Base-by-base conservation (phyloP, 2,888 invertebrate genomes). In the Drosophila melanosoma region DNA sequence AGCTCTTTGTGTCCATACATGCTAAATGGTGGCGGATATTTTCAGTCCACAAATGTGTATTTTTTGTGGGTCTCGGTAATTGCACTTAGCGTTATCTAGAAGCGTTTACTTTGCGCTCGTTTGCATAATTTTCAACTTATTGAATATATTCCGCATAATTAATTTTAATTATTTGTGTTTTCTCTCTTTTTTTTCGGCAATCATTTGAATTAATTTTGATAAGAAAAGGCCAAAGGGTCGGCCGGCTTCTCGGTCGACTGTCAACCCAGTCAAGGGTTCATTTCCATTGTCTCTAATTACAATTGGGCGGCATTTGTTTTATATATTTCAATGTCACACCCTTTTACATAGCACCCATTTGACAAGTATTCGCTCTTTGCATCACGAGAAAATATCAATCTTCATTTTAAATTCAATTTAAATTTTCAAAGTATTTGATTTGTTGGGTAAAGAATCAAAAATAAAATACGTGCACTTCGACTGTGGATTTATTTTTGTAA, bases 131-230 rank as follows among this genome's bases (percentile, higher is more conserved):
- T 85, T 62, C 82, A 87, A 82, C 87, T 89, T 87, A 89, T 89
- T 89, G 89, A 85, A 85, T 85, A 85, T 84, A 89, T 85, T 85
- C 89, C 85, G 84, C 89, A 87, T 87, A 85, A 85, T 85, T 85
- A 85, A 85, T 85, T 85, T 85, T 85, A 84, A 89, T 85, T 89
- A 89, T 89, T 84, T 84, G 83, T 79, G 84, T 76, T 83, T 60
- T 17, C 45, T 36, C 42, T 83, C 54, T 17, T 40, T 36, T 42
- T 23, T 65, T 54, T 54, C 33, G 61, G 40, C 53, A 52, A 76
- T 69, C 78, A 74, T 76, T 87, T 73, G 89, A 82, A 84, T 89
- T 89, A 82, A 85, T 87, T 89, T 80, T 61, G 79, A 74, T 73
- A 74, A 81, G 63, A 73, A 74, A 84, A 65, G 59, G 61, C 69